Evolutionary conservation across 1,140 invertebrate species (phyloP).

Genomic region (Batillaria attramentaria): DNA sequence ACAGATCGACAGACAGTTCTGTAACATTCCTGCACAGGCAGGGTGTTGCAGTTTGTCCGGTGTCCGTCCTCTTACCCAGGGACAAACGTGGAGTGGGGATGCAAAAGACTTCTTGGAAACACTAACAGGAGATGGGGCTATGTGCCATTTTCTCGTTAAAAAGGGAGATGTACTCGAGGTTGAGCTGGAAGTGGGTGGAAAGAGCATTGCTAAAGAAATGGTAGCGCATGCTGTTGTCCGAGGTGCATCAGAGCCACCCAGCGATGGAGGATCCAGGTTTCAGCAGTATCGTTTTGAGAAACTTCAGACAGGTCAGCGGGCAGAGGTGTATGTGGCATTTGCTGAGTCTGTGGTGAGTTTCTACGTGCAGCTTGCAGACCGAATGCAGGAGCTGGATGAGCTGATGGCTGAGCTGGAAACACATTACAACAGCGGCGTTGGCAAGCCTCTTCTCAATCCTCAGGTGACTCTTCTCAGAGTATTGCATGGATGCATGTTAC

Average conservation of each 20-base stretch:
- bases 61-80: slow-evolving; percentile 53
- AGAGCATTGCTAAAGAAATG: slow-evolving; percentile 52
- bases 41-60: slow-evolving; percentile 53
- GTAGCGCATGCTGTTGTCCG: slow-evolving; percentile 50
- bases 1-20: slow-evolving; percentile 44
- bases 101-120: slow-evolving; percentile 60
- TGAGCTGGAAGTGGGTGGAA: slow-evolving; percentile 42
- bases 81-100: slow-evolving; percentile 54
- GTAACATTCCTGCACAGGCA: slow-evolving; percentile 44
- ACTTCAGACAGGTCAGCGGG: slow-evolving; percentile 39
- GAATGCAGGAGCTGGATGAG: slow-evolving; percentile 63
- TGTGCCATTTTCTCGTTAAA: slow-evolving; percentile 44
- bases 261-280: slow-evolving; percentile 22
- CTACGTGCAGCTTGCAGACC: slow-evolving; percentile 59
- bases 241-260: slow-evolving; percentile 16
- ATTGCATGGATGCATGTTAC: background rate
- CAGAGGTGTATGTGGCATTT: slow-evolving; percentile 47
- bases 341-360: slow-evolving; percentile 56
- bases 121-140: slow-evolving; percentile 53
- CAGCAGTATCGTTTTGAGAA: slow-evolving; percentile 44
- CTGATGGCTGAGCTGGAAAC: slow-evolving; percentile 68
- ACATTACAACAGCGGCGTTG: slow-evolving; percentile 31
- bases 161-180: slow-evolving; percentile 42
- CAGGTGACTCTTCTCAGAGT: background rate
- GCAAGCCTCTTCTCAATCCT: slow-evolving; percentile 20